Percentiles rank a stretch among this genome's conserved stretches.
Conservation (phyloP, 2,888 invertebrate species). For the Synanthedon andrenaeformis region DNA sequence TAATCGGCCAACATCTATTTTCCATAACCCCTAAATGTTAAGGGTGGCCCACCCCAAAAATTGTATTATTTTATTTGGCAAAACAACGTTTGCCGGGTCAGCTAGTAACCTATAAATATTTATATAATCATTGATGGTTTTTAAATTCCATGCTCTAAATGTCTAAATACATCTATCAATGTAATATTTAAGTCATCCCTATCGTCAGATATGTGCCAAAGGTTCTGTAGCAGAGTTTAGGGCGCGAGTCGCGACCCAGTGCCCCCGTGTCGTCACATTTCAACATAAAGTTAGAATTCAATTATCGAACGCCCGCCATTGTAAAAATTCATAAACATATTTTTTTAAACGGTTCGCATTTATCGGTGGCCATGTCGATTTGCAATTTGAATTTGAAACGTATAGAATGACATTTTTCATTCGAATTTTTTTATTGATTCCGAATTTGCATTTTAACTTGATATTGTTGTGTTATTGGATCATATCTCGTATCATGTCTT, state of each 20-base stretch:
- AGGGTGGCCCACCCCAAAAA: too few relatives aligned
- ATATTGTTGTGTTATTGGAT: slow-evolving; percentile 50
- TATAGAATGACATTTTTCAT: slow-evolving; percentile 27
- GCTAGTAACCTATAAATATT: too few relatives aligned
- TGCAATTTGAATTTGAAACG: slow-evolving; percentile 49
- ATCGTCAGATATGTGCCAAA: too few relatives aligned
- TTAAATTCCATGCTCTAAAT: too few relatives aligned
- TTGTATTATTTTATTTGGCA: too few relatives aligned
- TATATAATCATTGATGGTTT: too few relatives aligned
- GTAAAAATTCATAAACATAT: slow-evolving; percentile 44
- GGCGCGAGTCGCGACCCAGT: slow-evolving; percentile 9
- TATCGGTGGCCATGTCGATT: slow-evolving; percentile 49
- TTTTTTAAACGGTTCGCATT: slow-evolving; percentile 38
- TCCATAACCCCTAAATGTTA: too few relatives aligned
- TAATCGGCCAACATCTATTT: too few relatives aligned
- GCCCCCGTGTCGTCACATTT: slow-evolving; percentile 32
- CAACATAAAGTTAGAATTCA: slow-evolving; percentile 42
- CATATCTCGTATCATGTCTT: slow-evolving; percentile 36
- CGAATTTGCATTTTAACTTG: slow-evolving; percentile 49
- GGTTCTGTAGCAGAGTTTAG: too few relatives aligned
- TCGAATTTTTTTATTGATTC: slow-evolving; percentile 41
- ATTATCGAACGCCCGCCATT: slow-evolving; percentile 40
- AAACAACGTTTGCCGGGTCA: too few relatives aligned
- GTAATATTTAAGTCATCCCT: too few relatives aligned
- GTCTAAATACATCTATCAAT: too few relatives aligned